Evolutionary conservation across 2,888 invertebrate genomes (phyloP), one percentile per base, ranked within the genome.

Genomic region (Chalcis sispes): DNA sequence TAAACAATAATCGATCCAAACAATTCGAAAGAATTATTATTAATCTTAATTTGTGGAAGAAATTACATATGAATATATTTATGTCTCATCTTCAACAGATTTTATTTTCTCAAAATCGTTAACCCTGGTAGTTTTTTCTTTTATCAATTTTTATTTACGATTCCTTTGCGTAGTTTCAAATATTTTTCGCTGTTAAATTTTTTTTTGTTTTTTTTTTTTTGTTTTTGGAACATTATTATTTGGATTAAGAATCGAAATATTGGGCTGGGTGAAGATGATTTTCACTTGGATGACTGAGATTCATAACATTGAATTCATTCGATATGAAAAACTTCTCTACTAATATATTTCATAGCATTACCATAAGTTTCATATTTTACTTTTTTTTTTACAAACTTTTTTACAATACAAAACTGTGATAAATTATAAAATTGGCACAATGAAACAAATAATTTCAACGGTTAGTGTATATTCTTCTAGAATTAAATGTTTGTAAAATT

Each of bases 301-400:
- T 72, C 40, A 62, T 40, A 32, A 29, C 23, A n/a, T 40, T n/a
- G n/a, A n/a, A n/a, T 72, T 62, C 76, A 76, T 72, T 76, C 72
- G 56, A 76, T 32, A 67, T 8, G 2, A 52, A 48, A 66, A 42
- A 52, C 29, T 65, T 65, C 32, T 5, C n/a, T n/a, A 15, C 5
- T 13, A 27, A 46, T 23, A n/a, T n/a, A 74, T 8, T 20, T 15
- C 10, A 27, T 25, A 36, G 40, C 32, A 40, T 52, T 20, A 25
- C n/a, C 36, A 36, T 46, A 10, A 20, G 20, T 20, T 50, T 50
- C 50, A 10, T 42, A 4, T 27, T 23, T 52, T 25, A 62, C 20
- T 36, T 61, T 70, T 65, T 62, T 75, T 70, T 58, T 64, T 65
- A 70, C 58, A 75, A 65, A 58, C 59, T 70, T 42, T n/a, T 32